Percentiles rank a stretch among this genome's conserved stretches.
Conservation (phyloP, 2,797 vertebrate genomes). For the Sphenodon punctatus region DNA sequence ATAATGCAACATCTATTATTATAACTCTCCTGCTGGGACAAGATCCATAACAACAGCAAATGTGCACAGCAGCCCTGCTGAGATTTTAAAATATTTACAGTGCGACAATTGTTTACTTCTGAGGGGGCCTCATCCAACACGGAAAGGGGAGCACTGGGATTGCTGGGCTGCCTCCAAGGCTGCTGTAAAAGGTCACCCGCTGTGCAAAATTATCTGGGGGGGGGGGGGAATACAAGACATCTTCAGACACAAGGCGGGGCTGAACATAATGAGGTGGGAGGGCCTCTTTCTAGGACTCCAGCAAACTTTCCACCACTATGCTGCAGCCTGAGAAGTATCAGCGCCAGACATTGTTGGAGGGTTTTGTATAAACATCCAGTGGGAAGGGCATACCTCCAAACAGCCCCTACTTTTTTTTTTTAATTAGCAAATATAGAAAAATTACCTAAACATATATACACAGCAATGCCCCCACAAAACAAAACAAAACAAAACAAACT, state of each 20-base stretch:
- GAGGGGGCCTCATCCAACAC: slow-evolving; percentile 45
- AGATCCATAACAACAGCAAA: slow-evolving; percentile 66
- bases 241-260: not conserved
- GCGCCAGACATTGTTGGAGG: no score
- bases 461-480: no score
- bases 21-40: slow-evolving; percentile 43
- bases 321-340: not conserved
- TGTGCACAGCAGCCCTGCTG: slow-evolving; percentile 28
- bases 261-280: slow-evolving; percentile 44
- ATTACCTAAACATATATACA: no score
- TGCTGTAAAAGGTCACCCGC: slow-evolving; percentile 34
- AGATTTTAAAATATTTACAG: slow-evolving; percentile 65
- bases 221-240: not conserved
- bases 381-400: no score
- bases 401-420: no score
- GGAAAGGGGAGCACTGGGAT: not conserved
- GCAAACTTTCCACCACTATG: slow-evolving; percentile 55
- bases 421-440: no score
- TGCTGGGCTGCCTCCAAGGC: slow-evolving; percentile 39
- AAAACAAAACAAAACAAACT: no score
- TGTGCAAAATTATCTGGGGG: not conserved
- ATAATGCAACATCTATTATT: slow-evolving; percentile 54
- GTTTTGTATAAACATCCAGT: no score
- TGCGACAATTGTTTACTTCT: slow-evolving; percentile 16
- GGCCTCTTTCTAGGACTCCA: slow-evolving; percentile 54